Percentiles rank a stretch among this genome's conserved stretches.
Conservation (phyloP, 2,113 vertebrate genomes). For the Delphinapterus leucas region DNA sequence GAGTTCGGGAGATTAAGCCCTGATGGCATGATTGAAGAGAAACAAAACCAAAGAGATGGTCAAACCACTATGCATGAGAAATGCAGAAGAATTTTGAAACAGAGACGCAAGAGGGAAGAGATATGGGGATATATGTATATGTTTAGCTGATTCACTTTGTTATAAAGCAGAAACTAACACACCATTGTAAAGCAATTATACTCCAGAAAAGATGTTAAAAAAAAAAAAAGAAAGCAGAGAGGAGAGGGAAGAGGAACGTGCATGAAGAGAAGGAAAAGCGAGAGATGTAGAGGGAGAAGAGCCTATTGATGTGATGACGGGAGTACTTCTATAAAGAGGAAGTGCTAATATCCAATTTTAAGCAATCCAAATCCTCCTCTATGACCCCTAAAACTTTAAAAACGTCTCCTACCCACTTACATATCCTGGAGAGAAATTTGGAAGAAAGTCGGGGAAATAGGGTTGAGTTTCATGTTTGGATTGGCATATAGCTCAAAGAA, state of each 20-base stretch:
- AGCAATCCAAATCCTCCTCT: background rate
- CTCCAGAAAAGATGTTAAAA: no score
- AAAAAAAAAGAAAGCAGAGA: background rate
- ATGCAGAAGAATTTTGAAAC: background rate
- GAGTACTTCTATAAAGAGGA: background rate
- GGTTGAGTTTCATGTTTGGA: background rate
- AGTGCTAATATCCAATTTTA: background rate
- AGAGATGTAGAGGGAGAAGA: background rate
- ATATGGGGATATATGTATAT: no score
- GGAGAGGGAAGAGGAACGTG: no score
- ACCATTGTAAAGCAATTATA: no score
- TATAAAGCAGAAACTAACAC: no score
- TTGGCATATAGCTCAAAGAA: background rate
- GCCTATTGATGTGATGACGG: rapidly evolving
- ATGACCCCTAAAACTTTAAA: background rate
- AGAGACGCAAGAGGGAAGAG: background rate
- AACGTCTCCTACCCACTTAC: background rate
- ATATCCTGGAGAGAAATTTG: background rate
- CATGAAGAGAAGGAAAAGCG: background rate
- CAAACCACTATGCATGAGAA: background rate
- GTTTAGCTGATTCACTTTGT: no score
- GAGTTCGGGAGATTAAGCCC: background rate
- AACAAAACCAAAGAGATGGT: background rate
- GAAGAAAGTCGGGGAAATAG: background rate
- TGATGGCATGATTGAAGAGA: background rate